These are phyloP conservation scores for Rhogogaster chlorosoma DNA, from an alignment of 2,888 invertebrate genomes.

Conservation along the genomic window DNA sequence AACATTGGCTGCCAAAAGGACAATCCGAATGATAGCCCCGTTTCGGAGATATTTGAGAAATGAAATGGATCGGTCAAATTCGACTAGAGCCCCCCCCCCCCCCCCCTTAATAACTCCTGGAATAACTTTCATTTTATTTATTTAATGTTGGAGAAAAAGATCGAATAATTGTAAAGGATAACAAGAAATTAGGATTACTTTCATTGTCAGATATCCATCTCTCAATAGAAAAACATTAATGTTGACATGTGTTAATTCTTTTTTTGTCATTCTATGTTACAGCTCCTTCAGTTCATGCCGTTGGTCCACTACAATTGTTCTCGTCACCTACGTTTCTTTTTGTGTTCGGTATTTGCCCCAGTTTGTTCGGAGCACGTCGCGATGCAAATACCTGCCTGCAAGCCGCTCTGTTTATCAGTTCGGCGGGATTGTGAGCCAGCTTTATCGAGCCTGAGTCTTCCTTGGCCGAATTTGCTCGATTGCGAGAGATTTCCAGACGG, in stretches of 20 bases:
- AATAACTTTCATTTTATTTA: neutral
- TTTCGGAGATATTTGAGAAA: too few species aligned
- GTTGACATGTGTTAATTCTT: neutral
- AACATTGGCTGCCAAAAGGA: too few species aligned
- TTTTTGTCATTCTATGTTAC: constrained; percentile 76
- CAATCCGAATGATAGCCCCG: too few species aligned
- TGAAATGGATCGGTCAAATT: too few species aligned
- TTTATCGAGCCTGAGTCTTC: constrained; percentile 82
- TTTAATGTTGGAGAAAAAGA: neutral
- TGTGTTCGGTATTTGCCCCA: constrained; percentile 94
- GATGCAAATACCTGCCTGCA: constrained; percentile 91
- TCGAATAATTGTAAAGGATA: neutral
- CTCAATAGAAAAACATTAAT: neutral
- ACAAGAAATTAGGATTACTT: neutral
- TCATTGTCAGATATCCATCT: neutral
- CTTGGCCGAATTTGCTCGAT: constrained; percentile 87
- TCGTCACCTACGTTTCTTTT: constrained; percentile 89
- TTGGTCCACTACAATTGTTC: constrained; percentile 91
- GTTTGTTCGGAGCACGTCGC: constrained; percentile 94
- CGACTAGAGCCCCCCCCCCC: too few species aligned
- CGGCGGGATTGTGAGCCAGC: constrained; percentile 86
- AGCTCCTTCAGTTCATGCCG: constrained; percentile 86
- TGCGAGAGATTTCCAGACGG: constrained; percentile 88
- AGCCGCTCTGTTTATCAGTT: constrained; percentile 91
- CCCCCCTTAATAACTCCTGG: neutral